These are phyloP conservation scores for Grammomys dolichurus DNA, from an alignment of 2,113 vertebrate species.

Conservation along the genomic window DNA sequence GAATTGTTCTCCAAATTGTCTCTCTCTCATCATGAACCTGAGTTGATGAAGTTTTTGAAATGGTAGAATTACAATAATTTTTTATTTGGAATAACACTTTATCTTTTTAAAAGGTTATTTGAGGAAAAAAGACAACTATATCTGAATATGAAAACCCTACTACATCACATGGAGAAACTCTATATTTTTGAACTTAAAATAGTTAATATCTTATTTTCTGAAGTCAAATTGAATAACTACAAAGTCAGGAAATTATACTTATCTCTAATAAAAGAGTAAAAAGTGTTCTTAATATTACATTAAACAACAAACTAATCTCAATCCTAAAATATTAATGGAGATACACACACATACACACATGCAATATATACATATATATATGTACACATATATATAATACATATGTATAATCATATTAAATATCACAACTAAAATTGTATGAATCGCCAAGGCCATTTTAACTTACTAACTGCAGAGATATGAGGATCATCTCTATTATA, in stretches of 20 bases:
- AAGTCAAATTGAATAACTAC: conserved; percentile 26
- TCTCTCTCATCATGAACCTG: not conserved
- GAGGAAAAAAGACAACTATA: not conserved
- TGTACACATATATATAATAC: not conserved
- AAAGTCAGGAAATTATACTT: conserved; percentile 10
- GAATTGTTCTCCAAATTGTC: not conserved
- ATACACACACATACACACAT: not conserved
- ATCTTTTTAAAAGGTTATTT: not conserved
- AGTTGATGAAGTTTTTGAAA: not conserved
- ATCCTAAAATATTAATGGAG: not conserved
- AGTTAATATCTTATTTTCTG: conserved; percentile 22
- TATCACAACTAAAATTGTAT: not conserved
- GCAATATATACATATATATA: no score
- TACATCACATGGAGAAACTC: not conserved
- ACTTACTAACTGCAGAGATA: not conserved
- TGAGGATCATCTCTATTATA: conserved; percentile 20
- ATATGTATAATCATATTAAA: not conserved
- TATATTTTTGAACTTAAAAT: not conserved
- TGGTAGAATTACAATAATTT: not conserved
- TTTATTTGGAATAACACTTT: not conserved
- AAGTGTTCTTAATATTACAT: not conserved
- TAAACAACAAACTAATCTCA: not conserved
- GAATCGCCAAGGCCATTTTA: not conserved
- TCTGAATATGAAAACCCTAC: conserved; percentile 14
- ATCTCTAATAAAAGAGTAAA: not conserved